A percentile compares a stretch with the other conserved stretches of the same genome.
phyloP scores from a whole-genome alignment of 1,140 invertebrate species.

The Dendroctonus valens region DNA sequence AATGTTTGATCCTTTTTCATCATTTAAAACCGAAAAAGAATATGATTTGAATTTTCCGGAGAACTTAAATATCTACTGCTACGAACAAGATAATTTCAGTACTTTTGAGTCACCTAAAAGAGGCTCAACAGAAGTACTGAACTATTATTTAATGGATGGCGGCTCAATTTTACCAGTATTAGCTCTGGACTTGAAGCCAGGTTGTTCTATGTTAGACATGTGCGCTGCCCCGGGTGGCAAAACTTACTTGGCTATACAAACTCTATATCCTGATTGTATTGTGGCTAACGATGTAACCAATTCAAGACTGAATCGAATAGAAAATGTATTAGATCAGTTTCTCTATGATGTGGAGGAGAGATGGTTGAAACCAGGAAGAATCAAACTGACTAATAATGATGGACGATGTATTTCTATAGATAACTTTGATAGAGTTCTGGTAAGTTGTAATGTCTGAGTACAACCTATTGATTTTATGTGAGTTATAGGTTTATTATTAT shows the following conservation, averaged over 20 bases:
- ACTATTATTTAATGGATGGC: constrained; percentile 84
- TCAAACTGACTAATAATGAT: constrained; percentile 48
- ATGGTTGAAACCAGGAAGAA: constrained; percentile 41
- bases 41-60: constrained; percentile 67
- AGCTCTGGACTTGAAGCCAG: constrained; percentile 76
- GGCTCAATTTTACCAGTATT: constrained; percentile 87
- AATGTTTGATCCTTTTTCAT: constrained; percentile 54
- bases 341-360: constrained; percentile 57
- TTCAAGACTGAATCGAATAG: constrained; percentile 64
- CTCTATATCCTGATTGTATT: constrained; percentile 69
- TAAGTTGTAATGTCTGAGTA: constrained; percentile 34
- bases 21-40: constrained; percentile 64
- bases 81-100: constrained; percentile 67
- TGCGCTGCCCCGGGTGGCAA: constrained; percentile 98
- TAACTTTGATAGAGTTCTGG: constrained; percentile 47
- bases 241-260: constrained; percentile 84
- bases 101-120: constrained; percentile 69
- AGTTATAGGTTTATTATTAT: constrained; percentile 5
- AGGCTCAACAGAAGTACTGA: constrained; percentile 60
- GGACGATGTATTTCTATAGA: constrained; percentile 45
- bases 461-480: not conserved
- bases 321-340: constrained; percentile 63
- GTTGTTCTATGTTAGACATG: constrained; percentile 85
- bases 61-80: constrained; percentile 74
- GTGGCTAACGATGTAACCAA: constrained; percentile 77